Percentiles rank a stretch among this genome's conserved stretches.
These are phyloP conservation scores for Torymus auratus DNA, from an alignment of 2,888 invertebrate genomes.

Conservation along the genomic window DNA sequence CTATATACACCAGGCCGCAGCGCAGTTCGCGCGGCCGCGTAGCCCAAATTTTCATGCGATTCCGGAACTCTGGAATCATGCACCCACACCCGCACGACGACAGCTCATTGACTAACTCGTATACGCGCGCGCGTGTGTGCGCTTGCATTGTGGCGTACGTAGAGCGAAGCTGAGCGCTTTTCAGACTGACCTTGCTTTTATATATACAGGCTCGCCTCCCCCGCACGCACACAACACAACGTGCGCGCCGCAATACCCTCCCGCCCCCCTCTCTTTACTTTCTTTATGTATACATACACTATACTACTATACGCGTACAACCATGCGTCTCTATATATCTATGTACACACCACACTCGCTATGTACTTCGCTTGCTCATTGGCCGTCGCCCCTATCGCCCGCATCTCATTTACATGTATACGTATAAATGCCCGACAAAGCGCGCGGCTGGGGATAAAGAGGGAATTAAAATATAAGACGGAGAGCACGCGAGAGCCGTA, in stretches of 20 bases:
- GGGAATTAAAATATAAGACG: conserved; percentile 6
- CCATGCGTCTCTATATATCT: too few species aligned
- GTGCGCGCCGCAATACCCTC: conserved; percentile 2
- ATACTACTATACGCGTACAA: neutral
- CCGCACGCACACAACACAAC: too few species aligned
- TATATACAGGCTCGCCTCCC: neutral
- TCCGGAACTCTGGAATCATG: neutral
- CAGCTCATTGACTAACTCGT: conserved; percentile 35
- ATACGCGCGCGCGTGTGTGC: conserved; percentile 16
- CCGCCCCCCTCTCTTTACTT: conserved; percentile 40
- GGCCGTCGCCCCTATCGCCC: conserved; percentile 47
- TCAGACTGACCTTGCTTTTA: conserved; percentile 63
- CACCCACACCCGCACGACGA: neutral
- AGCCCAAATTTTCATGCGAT: conserved; percentile 28
- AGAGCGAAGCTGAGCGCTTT: conserved; percentile 59
- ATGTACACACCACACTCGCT: neutral
- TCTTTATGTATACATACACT: conserved; percentile 38
- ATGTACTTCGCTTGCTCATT: conserved; percentile 48
- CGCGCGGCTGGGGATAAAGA: neutral
- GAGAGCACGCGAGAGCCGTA: neutral
- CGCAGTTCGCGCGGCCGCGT: neutral
- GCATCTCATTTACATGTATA: conserved; percentile 52
- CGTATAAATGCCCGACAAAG: conserved; percentile 16
- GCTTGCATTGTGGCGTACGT: conserved; percentile 60
- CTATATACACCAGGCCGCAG: too few species aligned